Percentiles rank a stretch among this genome's conserved stretches.
Conservation (phyloP, 2,888 invertebrate species). For the Eudasyphora cyanicolor region DNA sequence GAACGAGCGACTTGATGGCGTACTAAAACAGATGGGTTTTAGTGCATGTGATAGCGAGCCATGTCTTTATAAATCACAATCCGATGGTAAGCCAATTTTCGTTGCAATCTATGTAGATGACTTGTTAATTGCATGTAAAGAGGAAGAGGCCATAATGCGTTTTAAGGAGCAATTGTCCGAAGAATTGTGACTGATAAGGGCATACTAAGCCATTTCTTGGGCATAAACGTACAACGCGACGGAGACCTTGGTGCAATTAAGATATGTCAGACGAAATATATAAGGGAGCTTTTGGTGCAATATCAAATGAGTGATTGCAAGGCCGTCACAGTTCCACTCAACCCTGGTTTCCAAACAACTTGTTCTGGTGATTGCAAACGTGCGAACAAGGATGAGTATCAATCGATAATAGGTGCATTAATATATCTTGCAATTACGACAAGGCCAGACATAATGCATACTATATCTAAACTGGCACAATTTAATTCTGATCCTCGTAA, state of each 20-base stretch:
- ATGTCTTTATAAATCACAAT: too few species aligned
- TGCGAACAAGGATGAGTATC: neutral
- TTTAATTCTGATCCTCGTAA: constrained; percentile 22
- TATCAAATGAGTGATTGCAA: constrained; percentile 37
- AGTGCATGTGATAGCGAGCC: too few species aligned
- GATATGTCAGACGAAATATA: constrained; percentile 29
- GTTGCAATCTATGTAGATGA: constrained; percentile 49
- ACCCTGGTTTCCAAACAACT: constrained; percentile 15
- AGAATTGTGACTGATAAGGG: constrained; percentile 34
- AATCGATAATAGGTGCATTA: constrained; percentile 27
- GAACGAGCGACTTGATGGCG: constrained; percentile 25
- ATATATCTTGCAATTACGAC: constrained; percentile 10
- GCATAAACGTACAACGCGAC: constrained; percentile 41
- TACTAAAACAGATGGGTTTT: too few species aligned
- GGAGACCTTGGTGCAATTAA: constrained; percentile 38
- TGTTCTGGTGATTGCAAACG: constrained; percentile 11
- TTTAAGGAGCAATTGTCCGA: constrained; percentile 24
- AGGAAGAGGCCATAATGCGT: neutral
- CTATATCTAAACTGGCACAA: constrained; percentile 33
- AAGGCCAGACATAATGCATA: constrained; percentile 31
- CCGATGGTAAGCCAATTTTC: too few species aligned
- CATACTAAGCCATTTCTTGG: constrained; percentile 45
- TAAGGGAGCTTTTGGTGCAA: constrained; percentile 20
- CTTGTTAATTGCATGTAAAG: constrained; percentile 36
- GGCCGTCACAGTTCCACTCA: neutral